Base-by-base conservation (phyloP, 2,797 vertebrate genomes). In the Prunella strophiata region DNA sequence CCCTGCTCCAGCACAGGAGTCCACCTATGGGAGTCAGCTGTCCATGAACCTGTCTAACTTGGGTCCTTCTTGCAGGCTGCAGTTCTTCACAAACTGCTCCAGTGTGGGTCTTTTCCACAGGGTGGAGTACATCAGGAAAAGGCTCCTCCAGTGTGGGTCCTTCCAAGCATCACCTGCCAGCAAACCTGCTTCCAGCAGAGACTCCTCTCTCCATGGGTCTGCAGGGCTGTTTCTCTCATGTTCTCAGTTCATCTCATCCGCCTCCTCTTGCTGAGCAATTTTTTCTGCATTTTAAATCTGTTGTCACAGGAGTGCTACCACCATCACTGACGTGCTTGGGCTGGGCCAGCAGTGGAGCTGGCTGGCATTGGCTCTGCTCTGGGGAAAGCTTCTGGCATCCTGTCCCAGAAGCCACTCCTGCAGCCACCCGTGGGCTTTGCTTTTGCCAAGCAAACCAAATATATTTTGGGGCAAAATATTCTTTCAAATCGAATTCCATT, bases 141-240 rank as follows among this genome's bases (percentile, higher is more conserved):
- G 26, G 23, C 59, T 43, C 16, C 26, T 51, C 17, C 6, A 5
- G 2, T 0, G 0, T n/a, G 27, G 6, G 16, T 47, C 42, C n/a
- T 74, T 74, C 17, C 29, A 15, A 42, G 20, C 15, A 1, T 52
- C 70, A 38, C 48, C 38, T 80, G 23, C 13, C 65, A 63, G 27
- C 25, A 66, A 55, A 55, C 11, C 42, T 79, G 25, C 34, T 27
- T 27, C 43, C 34, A 47, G 19, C 2, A 0, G 0, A 23, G n/a
- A 13, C 5, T 54, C 3, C 22, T 34, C 55, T 51, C 50, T 27
- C 17, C 20, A 7, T 4, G 2, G 34, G 17, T 58, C 30, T 74
- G 11, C 25, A 19, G 8, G 10, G 10, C 16, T 54, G 22, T 40
- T 75, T 7, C 25, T 57, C 12, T 74, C 32, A n/a, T 20, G 11